Evolutionary conservation across 2,888 invertebrate genomes (phyloP), one percentile per base, ranked within the genome.

Genomic region (Pachliopta kotzebuea): DNA sequence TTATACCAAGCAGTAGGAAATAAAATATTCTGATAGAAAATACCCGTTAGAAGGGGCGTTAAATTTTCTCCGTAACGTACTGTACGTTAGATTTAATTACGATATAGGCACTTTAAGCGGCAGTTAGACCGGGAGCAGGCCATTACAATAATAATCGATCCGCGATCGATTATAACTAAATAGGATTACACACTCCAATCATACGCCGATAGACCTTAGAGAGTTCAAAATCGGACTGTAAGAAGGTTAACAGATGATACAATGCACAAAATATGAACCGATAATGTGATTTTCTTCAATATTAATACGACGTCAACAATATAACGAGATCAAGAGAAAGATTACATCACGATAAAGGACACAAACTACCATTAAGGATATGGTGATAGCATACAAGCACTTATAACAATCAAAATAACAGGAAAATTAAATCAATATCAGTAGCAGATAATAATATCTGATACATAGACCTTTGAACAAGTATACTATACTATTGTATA

Each of bases 91-190:
- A 89, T 89, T 88, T 87, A 88, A 89, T 89, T 89, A 88, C 80
- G 89, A 89, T 88, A 88, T 76, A 72, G 73, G 73, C 73, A 71
- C 73, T 67, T 69, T 73, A 74, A 76, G 74, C 74, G 73, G 72
- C 71, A 73, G 66, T 71, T 69, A 77, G 73, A 81, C 80, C 85
- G 76, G 86, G 84, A 86, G 86, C 85, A 74, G 76, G 76, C 80
- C 83, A 85, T 87, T 86, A 86, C 81, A 84, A 83, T 86, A 85
- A 86, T 88, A 88, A 88, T 88, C 85, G 85, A 84, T 84, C 81
- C 85, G 85, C 84, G 84, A 87, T 75, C 84, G 78, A 86, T 87
- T 88, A 87, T 88, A 88, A 88, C 86, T 83, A 79, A 77, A 74
- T 71, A 76, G 74, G 73, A 75, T 72, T 71, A 68, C 76, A 73